Conservation (phyloP, 2,797 vertebrate genomes). For the Acanthis flammea region DNA sequence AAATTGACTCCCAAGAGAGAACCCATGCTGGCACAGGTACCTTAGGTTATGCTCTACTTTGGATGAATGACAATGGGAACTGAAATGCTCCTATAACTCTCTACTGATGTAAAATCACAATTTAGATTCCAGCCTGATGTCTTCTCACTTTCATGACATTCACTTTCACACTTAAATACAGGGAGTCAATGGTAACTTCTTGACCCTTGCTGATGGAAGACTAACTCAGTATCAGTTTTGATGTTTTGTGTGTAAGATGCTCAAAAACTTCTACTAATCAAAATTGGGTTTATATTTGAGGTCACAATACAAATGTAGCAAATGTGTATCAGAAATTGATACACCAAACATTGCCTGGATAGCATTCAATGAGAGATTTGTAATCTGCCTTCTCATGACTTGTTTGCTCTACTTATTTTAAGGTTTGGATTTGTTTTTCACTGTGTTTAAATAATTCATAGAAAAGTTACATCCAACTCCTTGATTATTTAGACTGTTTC, state of each 20-base stretch:
- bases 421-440: neutral
- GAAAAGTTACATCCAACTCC: neutral
- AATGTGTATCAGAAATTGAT: neutral
- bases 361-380: neutral
- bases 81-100: neutral
- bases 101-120: neutral
- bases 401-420: neutral
- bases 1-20: neutral
- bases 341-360: neutral
- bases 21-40: neutral
- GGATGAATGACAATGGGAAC: neutral
- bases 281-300: neutral
- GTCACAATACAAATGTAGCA: neutral
- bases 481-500: neutral
- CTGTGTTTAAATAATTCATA: neutral
- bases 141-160: neutral
- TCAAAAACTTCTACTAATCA: neutral
- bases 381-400: neutral
- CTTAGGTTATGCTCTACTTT: neutral
- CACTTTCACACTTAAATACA: neutral
- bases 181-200: neutral
- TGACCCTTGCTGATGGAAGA: neutral
- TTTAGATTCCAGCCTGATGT: neutral
- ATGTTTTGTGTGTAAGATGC: neutral
- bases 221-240: neutral